Percentiles rank a stretch among this genome's conserved stretches.
phyloP scores from a whole-genome alignment of 2,797 vertebrate genomes.

The Sebastes jordani region DNA sequence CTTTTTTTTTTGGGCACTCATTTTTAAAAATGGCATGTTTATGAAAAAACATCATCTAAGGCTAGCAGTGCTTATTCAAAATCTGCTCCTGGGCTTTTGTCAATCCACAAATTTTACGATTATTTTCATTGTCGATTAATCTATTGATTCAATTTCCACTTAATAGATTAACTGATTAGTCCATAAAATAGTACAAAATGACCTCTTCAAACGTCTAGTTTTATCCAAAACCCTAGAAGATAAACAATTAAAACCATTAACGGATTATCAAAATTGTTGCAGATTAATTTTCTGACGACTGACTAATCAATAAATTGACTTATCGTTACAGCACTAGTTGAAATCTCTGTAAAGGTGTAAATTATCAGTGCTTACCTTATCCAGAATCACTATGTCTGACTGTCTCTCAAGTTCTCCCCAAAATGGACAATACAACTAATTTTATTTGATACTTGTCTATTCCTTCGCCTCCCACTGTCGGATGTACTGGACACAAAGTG shows the following conservation, averaged over 20 bases:
- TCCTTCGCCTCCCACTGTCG: constrained; percentile 29
- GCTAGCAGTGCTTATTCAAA: not conserved
- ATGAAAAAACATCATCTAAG: not conserved
- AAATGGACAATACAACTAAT: not conserved
- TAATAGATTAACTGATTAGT: not conserved
- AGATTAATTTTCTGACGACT: not conserved
- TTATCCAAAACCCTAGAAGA: not conserved
- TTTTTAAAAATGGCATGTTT: not conserved
- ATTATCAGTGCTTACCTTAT: constrained; percentile 59
- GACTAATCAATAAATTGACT: not conserved
- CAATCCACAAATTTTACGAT: not conserved
- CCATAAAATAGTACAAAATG: not conserved
- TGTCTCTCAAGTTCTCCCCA: constrained; percentile 1
- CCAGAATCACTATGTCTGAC: constrained; percentile 1
- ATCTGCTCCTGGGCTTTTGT: not conserved
- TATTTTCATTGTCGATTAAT: not conserved
- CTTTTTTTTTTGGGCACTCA: not conserved
- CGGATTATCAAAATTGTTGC: not conserved
- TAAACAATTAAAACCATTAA: not conserved
- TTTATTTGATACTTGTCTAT: constrained; percentile 13
- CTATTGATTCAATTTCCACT: not conserved
- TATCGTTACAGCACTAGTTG: not conserved
- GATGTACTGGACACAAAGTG: constrained; percentile 51
- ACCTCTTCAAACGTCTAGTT: not conserved
- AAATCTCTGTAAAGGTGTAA: not conserved